A percentile compares a stretch with the other conserved stretches of the same genome.
Conservation (phyloP, 2,888 invertebrate species). For the Ennomos erosarius region DNA sequence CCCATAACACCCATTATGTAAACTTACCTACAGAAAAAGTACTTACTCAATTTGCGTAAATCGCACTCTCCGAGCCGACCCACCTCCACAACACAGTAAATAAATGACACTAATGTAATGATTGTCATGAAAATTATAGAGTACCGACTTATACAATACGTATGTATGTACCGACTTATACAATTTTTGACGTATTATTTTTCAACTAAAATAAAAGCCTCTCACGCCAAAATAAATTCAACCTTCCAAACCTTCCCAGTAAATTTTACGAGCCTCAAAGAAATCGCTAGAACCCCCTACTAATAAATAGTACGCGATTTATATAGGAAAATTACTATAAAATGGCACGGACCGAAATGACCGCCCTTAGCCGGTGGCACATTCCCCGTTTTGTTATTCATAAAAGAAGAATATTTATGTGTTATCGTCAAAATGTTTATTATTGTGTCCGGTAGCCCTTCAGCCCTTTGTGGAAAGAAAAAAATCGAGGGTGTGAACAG, state of each 20-base stretch:
- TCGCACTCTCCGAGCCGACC: too few relatives aligned
- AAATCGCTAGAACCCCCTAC: conserved; percentile 62
- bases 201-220: neutral
- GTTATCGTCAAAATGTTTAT: conserved; percentile 85
- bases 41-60: too few relatives aligned
- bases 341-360: conserved; percentile 64
- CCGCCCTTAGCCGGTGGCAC: conserved; percentile 72
- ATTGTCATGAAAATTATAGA: too few relatives aligned
- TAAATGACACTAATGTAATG: too few relatives aligned
- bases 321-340: conserved; percentile 78
- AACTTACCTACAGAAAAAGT: too few relatives aligned
- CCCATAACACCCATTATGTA: too few relatives aligned
- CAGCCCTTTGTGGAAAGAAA: conserved; percentile 80
- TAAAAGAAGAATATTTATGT: conserved; percentile 83
- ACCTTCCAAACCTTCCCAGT: conserved; percentile 26
- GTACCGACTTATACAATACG: too few relatives aligned
- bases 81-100: too few relatives aligned
- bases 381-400: conserved; percentile 80
- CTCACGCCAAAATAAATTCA: conserved; percentile 29
- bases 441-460: conserved; percentile 80
- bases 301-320: conserved; percentile 79
- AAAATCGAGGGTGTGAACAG: conserved; percentile 79
- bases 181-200: too few relatives aligned
- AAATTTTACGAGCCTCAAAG: conserved; percentile 53
- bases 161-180: too few relatives aligned